phyloP scores from a whole-genome alignment of 2,888 invertebrate genomes.

The Drosophila flavopinicola region DNA sequence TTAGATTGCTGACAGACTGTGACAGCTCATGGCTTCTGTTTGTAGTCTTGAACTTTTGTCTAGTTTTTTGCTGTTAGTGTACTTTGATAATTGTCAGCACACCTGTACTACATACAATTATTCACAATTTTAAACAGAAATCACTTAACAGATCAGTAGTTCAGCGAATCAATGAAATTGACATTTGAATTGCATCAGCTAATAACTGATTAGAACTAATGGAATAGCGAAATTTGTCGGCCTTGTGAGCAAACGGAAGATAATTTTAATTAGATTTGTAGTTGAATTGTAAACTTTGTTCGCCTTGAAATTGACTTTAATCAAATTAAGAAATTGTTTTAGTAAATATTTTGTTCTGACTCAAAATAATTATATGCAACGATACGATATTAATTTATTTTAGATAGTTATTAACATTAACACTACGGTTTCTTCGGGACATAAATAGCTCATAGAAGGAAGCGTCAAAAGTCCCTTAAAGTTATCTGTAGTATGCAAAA shows the following conservation, averaged over 20 bases:
- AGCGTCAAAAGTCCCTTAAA: too few species aligned
- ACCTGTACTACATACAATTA: conserved; percentile 20
- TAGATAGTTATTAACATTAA: too few species aligned
- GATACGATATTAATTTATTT: too few species aligned
- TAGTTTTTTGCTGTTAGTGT: conserved; percentile 14
- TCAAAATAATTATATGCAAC: too few species aligned
- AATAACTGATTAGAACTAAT: conserved; percentile 38
- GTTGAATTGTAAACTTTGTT: too few species aligned
- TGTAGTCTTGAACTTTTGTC: conserved; percentile 53
- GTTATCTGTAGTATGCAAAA: too few species aligned
- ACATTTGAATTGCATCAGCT: conserved; percentile 73
- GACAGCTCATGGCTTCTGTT: conserved; percentile 35
- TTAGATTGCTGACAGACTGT: conserved; percentile 45
- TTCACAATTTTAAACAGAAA: conserved; percentile 13
- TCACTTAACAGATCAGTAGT: conserved; percentile 20
- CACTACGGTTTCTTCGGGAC: too few species aligned
- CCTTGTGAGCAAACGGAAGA: conserved; percentile 21
- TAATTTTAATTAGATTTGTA: conserved; percentile 12
- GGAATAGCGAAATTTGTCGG: conserved; percentile 37
- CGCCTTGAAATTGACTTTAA: too few species aligned
- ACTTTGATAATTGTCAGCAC: conserved; percentile 42
- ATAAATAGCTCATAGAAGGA: too few species aligned
- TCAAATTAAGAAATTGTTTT: too few species aligned
- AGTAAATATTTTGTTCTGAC: too few species aligned
- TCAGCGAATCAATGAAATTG: conserved; percentile 56